Evolutionary conservation across 2,888 invertebrate species (phyloP).

Genomic region (Dryomyza anilis): DNA sequence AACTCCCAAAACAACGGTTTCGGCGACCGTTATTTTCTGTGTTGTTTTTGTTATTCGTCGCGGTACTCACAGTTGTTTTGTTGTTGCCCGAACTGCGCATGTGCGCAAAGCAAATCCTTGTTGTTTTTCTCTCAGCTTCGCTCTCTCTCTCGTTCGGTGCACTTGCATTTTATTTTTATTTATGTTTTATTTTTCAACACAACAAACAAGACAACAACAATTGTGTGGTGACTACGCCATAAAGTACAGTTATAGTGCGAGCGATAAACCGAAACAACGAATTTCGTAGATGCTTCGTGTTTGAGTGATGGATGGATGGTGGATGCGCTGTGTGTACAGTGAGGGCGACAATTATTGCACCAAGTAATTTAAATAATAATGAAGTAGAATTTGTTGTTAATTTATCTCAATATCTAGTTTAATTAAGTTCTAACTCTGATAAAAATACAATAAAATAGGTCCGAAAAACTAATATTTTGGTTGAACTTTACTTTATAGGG

Average conservation of each 20-base stretch:
- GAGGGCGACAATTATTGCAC: slow-evolving; percentile 5
- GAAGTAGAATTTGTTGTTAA: no score
- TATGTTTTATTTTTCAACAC: not conserved
- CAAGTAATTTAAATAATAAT: no score
- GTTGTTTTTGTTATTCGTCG: not conserved
- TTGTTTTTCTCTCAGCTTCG: not conserved
- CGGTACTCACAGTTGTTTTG: no score
- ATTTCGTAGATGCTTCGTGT: not conserved
- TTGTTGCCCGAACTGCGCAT: not conserved
- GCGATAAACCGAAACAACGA: not conserved
- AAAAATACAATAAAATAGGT: no score
- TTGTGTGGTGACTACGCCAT: not conserved
- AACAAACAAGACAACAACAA: not conserved
- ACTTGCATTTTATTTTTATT: not conserved
- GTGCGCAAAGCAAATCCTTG: not conserved
- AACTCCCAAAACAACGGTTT: no score
- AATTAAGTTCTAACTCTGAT: no score
- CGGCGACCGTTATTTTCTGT: no score
- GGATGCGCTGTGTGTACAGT: not conserved
- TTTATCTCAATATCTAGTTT: no score
- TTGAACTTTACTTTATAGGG: no score
- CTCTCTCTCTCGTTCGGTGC: not conserved
- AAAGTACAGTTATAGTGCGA: slow-evolving; percentile 20
- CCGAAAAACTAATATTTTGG: no score
- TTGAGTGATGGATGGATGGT: not conserved